Evolutionary conservation across 2,888 invertebrate species (phyloP).

Genomic region (Troides aeacus): DNA sequence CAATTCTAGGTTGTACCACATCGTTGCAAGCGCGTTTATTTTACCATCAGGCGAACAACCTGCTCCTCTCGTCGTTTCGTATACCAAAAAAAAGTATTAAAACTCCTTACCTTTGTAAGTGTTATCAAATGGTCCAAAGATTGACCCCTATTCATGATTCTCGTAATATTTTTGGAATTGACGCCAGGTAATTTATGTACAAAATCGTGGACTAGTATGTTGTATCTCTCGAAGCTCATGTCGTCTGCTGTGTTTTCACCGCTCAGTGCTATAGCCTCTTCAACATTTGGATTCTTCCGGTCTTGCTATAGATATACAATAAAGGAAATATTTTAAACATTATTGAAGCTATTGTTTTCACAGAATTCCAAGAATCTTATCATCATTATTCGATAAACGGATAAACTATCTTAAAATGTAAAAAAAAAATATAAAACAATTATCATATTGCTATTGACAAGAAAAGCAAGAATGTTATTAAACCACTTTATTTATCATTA

Average conservation of each 20-base stretch:
- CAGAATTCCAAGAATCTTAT: not conserved
- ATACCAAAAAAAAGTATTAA: too few relatives aligned
- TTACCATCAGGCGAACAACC: too few relatives aligned
- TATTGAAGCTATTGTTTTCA: not conserved
- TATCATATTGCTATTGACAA: too few relatives aligned
- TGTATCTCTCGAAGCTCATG: constrained; percentile 82
- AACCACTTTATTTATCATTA: too few relatives aligned
- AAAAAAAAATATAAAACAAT: too few relatives aligned
- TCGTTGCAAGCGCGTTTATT: too few relatives aligned
- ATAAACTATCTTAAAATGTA: too few relatives aligned
- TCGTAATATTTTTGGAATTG: constrained; percentile 89
- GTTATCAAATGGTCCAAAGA: constrained; percentile 83
- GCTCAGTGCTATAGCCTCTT: constrained; percentile 86
- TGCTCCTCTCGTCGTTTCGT: too few relatives aligned
- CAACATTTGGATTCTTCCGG: constrained; percentile 88
- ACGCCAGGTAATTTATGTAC: constrained; percentile 94
- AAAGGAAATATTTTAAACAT: constrained; percentile 7
- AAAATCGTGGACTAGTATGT: constrained; percentile 87
- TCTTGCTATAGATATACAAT: constrained; percentile 80
- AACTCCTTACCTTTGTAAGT: constrained; percentile 73
- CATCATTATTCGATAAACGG: too few relatives aligned
- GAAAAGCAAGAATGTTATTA: too few relatives aligned
- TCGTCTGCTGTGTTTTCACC: constrained; percentile 83
- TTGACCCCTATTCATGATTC: constrained; percentile 86
- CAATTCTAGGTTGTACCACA: too few relatives aligned